Evolutionary conservation across 2,797 vertebrate species (phyloP), one percentile per base, ranked within the genome.

Genomic region (Scolopax rusticola): DNA sequence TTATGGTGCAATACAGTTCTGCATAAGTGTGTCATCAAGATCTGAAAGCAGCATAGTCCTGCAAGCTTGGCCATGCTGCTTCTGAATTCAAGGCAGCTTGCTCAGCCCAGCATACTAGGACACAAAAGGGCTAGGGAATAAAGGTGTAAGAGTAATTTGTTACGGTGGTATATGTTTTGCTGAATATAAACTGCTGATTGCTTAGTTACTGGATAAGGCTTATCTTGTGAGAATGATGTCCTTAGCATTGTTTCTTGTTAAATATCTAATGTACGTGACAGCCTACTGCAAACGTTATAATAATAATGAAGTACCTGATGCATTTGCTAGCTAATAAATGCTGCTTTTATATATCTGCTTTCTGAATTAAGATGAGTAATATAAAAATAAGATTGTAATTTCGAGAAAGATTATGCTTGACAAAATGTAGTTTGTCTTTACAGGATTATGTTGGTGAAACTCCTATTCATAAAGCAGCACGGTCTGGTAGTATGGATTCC

Each of bases 371-470:
- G 65, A 3, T 65, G 7, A 91, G 11, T 63, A 95, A 76, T 82
- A 11, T 94, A 48, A 77, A 71, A 63, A 36, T 41, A 36, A 19
- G 20, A 38, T 40, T 65, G 40, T 81, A 7, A 33, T 41, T 76
- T 86, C 70, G 73, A 11, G 11, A 41, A 87, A 77, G n/a, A 84
- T 70, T 74, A 76, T 95, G 88, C 91, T 94, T 95, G 91, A 97
- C 94, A 95, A 96, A 96, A 96, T 94, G 59, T 86, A 93, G 94
- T 94, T 83, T 97, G 60, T 96, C 95, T 93, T 97, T 98, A 33
- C 97, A 99, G 99, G 99, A 99, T 97, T 99, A 99, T 97, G 98
- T 99, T 90, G 99, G 99, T 60, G 99, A 99, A 98, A 98, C 99
- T 94, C 99, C 99, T 82, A 98, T 99, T 96, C 99, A 99, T 97